Percentiles rank a stretch among this genome's conserved stretches.
Conservation (phyloP, 2,113 vertebrate species). For the Neofelis nebulosa region DNA sequence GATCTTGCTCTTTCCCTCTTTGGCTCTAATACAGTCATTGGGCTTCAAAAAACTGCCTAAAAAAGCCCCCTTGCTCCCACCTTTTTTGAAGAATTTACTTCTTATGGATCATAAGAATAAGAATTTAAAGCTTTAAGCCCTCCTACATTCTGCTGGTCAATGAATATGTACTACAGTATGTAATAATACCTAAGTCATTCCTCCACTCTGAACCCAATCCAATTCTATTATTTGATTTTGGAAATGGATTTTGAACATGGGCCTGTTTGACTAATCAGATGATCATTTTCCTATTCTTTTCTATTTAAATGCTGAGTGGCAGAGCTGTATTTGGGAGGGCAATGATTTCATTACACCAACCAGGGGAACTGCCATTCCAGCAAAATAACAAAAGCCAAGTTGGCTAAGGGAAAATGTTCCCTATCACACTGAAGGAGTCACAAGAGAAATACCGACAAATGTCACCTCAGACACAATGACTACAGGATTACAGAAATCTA, state of each 20-base stretch:
- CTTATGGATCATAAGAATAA: neutral
- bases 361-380: conserved; percentile 82
- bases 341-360: conserved; percentile 81
- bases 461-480: conserved; percentile 83
- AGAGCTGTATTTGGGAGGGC: conserved; percentile 69
- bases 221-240: conserved; percentile 83
- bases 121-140: conserved; percentile 46
- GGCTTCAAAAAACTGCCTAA: neutral
- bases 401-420: conserved; percentile 74
- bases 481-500: conserved; percentile 86
- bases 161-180: conserved; percentile 70
- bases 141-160: conserved; percentile 56
- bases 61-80: fast-evolving
- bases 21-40: neutral
- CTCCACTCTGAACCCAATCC: conserved; percentile 80
- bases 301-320: conserved; percentile 78
- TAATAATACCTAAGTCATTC: conserved; percentile 78
- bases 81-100: neutral
- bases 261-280: conserved; percentile 80
- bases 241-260: conserved; percentile 82
- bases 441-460: conserved; percentile 81
- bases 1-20: neutral
- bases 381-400: conserved; percentile 77
- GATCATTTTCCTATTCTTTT: conserved; percentile 77
- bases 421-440: conserved; percentile 66